Evolutionary conservation across 2,888 invertebrate genomes (phyloP), one percentile per base, ranked within the genome.

Genomic region (Chrysolina oricalcia): DNA sequence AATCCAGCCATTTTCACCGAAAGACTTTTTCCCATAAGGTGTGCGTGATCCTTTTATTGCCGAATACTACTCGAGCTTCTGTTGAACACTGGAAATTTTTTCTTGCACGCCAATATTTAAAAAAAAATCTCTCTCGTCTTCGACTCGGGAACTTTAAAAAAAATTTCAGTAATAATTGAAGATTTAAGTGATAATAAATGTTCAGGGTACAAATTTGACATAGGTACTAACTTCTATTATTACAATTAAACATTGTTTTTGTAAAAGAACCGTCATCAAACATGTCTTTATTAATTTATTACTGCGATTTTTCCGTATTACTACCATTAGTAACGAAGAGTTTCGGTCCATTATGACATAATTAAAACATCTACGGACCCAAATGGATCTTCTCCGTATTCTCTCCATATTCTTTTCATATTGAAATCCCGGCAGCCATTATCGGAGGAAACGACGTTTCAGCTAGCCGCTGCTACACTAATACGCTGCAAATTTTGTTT

Each of bases 351-450:
- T 84, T 83, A 83, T 81, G 75, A 78, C 78, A 79, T 83, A 85
- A 86, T 84, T 86, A 85, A 84, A 82, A 81, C 78, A 79, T 80
- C 73, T 53, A 81, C 81, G 73, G 77, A 73, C 64, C 73, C 72
- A 77, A 74, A 78, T 77, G 78, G 80, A 76, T 70, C 67, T 74
- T 66, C 41, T 56, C 70, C 17, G 15, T 77, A 70, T 77, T 75
- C 79, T 80, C 81, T 81, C 81, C 78, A 77, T 81, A 81, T 85
- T 86, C 86, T 86, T 86, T 87, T 87, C 85, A 87, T 87, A 87
- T 87, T 86, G 83, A 84, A 87, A 87, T 87, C 77, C 75, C 76
- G 79, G 78, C 73, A 73, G 80, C 81, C 82, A 80, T 81, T 82
- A 83, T n/a, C 27, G 50, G 19, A n/a, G 50, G 50, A n/a, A 50